These are phyloP conservation scores for Octonoba sinensis DNA, from an alignment of 2,888 invertebrate genomes.

Conservation along the genomic window DNA sequence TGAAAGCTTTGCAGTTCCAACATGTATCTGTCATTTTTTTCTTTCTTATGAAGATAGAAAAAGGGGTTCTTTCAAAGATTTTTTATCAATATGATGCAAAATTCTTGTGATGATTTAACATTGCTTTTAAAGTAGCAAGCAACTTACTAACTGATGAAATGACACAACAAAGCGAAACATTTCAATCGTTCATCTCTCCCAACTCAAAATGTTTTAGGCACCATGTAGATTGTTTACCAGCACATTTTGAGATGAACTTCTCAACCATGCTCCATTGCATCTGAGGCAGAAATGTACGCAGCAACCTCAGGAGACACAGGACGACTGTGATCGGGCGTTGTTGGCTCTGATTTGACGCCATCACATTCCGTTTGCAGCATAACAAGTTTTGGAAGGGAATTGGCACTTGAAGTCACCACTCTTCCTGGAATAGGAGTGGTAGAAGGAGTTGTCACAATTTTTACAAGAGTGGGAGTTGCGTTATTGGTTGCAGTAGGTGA, in stretches of 20 bases:
- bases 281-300: conserved; percentile 46
- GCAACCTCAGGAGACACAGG: conserved; percentile 57
- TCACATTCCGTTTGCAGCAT: conserved; percentile 33
- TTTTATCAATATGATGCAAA: no score
- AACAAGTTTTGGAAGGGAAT: conserved; percentile 43
- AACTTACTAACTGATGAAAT: no score
- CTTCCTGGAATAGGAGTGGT: conserved; percentile 11
- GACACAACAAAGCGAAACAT: no score
- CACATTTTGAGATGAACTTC: neutral
- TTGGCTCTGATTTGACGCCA: conserved; percentile 29
- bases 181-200: no score
- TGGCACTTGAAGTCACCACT: conserved; percentile 17
- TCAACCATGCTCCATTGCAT: conserved; percentile 36
- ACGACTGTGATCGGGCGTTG: conserved; percentile 48
- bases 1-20: no score
- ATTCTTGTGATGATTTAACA: no score
- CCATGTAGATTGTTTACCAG: no score
- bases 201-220: no score
- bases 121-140: no score
- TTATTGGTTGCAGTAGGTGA: conserved; percentile 15
- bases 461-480: conserved; percentile 52
- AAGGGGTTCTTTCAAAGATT: no score
- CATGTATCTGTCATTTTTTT: no score
- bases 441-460: conserved; percentile 50
- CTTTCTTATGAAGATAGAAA: no score